Conservation (phyloP, 2,888 invertebrate genomes). For the Automeris io region DNA sequence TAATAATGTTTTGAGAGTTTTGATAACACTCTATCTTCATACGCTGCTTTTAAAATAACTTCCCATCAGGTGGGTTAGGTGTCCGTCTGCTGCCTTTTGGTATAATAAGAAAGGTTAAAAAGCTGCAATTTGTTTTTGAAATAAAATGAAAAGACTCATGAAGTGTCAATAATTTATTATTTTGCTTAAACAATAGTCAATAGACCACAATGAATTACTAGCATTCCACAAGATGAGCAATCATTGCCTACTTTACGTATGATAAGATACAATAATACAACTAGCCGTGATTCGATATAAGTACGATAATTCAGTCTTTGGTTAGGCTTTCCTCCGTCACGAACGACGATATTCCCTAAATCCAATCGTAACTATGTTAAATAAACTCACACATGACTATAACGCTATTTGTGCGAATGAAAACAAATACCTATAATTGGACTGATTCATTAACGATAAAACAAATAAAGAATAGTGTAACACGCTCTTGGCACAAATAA, state of each 20-base stretch:
- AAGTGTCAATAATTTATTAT: slow-evolving; percentile 36
- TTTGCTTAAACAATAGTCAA: slow-evolving; percentile 59
- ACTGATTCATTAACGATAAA: slow-evolving; percentile 27
- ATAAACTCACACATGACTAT: slow-evolving; percentile 33
- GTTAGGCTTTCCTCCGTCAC: slow-evolving; percentile 52
- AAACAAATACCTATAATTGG: slow-evolving; percentile 31
- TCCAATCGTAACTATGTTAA: slow-evolving; percentile 35
- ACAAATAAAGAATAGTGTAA: slow-evolving; percentile 8
- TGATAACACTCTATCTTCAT: too few relatives aligned
- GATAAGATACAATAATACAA: slow-evolving; percentile 23
- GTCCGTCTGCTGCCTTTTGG: too few relatives aligned
- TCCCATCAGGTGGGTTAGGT: too few relatives aligned
- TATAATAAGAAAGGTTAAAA: too few relatives aligned
- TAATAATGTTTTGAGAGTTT: too few relatives aligned
- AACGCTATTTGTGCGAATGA: slow-evolving; percentile 38
- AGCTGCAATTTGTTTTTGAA: too few relatives aligned
- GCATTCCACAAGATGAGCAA: slow-evolving; percentile 65
- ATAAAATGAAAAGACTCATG: slow-evolving; percentile 15
- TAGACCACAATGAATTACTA: slow-evolving; percentile 64
- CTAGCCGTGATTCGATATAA: slow-evolving; percentile 6
- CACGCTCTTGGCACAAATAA: slow-evolving; percentile 43
- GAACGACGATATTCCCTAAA: slow-evolving; percentile 30
- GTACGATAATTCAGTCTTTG: slow-evolving; percentile 70
- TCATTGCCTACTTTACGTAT: slow-evolving; percentile 38
- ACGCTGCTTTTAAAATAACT: too few relatives aligned